Conservation (phyloP, 2,797 vertebrate genomes). For the Lophius americanus region DNA sequence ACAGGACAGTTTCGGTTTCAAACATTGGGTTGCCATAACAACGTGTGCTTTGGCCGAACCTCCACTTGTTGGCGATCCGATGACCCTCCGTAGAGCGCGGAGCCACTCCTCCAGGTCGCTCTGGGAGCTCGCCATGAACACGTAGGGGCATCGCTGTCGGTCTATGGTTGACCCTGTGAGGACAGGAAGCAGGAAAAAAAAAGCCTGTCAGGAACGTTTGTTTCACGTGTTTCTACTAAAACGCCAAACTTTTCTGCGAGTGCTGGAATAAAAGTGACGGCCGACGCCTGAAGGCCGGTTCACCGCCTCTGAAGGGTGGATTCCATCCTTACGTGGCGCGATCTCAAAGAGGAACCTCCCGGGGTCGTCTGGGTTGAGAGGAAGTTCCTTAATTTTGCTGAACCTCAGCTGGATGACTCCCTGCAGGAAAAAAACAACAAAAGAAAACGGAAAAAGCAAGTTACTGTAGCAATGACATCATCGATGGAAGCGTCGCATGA, state of each 20-base stretch:
- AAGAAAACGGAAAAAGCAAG: not conserved
- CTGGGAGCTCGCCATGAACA: constrained; percentile 94
- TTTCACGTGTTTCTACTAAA: too few relatives aligned
- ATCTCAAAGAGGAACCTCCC: constrained; percentile 94
- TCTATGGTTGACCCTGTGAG: constrained; percentile 77
- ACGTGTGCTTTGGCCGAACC: constrained; percentile 73
- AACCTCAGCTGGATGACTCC: constrained; percentile 88
- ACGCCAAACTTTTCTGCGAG: not conserved
- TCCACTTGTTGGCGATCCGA: constrained; percentile 85
- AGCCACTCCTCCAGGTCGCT: constrained; percentile 97
- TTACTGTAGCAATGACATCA: too few relatives aligned
- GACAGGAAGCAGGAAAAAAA: too few relatives aligned
- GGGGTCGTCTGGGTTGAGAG: constrained; percentile 85
- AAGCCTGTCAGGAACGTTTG: too few relatives aligned
- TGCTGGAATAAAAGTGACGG: not conserved
- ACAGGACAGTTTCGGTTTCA: not conserved
- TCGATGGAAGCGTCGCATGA: too few relatives aligned
- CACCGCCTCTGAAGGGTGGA: not conserved
- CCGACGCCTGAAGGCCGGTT: not conserved
- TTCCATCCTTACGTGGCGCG: constrained; percentile 83
- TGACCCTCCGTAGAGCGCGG: constrained; percentile 85
- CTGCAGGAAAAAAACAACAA: constrained; percentile 69
- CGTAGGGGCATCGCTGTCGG: constrained; percentile 83
- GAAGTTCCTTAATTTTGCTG: constrained; percentile 88
- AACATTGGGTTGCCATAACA: not conserved